Evolutionary conservation across 1,140 invertebrate species (phyloP), one percentile per base, ranked within the genome.

Genomic region (Brachionus asplanchnoidis): DNA sequence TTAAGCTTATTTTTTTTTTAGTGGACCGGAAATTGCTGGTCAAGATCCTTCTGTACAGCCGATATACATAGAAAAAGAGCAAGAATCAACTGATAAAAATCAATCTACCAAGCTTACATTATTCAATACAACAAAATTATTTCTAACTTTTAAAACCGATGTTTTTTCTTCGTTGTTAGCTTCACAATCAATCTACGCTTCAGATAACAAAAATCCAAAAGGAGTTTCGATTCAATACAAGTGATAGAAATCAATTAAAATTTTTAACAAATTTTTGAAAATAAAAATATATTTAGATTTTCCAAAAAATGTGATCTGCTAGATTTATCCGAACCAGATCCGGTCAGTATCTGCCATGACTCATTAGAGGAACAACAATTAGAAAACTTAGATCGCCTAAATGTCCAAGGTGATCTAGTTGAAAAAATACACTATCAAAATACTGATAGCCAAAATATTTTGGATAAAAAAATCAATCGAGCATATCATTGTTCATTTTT

Each of bases 401-500:
- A 77, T 26, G 12, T 20, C 46, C 20, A 46, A 5, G 11, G 7
- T 12, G 26, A 77, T 20, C 26, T 77, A 50, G 46, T 77, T 12
- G 73, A 77, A 12, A 50, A 12, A n/a, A 23, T 77, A 9, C 23
- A n/a, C 11, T 77, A 77, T 46, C 1, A 28, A 77, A 77, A 44
- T 42, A 1, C 9, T 11, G 68, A 73, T 73, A 73, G 32, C 17
- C 14, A n/a, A 11, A 42, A 73, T 20, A 17, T 73, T 40, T 42
- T 73, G 17, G 40, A 73, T 5, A 73, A 36, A 42, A 73, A 42
- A 40, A 12, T 73, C 17, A 73, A 73, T 17, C 79, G 79, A 82
- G 79, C 79, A 65, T 60, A 23, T 65, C 79, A 82, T 46, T 82
- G 79, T 46, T 60, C 79, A n/a, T 68, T 82, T 46, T 3, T 23